Conservation (phyloP, 2,797 vertebrate genomes). For the Megaceryle alcyon region DNA sequence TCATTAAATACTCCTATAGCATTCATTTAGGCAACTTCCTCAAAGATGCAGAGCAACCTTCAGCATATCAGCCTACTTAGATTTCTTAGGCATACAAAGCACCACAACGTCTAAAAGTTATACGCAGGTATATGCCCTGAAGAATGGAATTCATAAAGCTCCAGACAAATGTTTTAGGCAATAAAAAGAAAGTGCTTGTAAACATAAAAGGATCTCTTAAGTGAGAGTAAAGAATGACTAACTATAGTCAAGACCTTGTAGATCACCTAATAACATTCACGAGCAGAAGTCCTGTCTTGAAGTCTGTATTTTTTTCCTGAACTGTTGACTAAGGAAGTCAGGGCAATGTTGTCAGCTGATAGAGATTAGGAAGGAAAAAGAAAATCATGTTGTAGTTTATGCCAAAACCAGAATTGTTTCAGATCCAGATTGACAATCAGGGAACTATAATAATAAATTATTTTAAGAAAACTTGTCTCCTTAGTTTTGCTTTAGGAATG, state of each 20-base stretch:
- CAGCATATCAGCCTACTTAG: not conserved
- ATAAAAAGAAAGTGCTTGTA: not conserved
- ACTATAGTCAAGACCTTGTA: not conserved
- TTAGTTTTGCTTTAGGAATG: not conserved
- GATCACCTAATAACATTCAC: not conserved
- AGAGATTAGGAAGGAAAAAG: not conserved
- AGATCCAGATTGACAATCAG: not conserved
- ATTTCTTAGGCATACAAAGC: not conserved
- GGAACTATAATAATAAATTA: not conserved
- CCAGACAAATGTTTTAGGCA: not conserved
- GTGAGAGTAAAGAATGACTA: not conserved
- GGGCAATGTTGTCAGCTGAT: not conserved
- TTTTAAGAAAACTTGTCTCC: not conserved
- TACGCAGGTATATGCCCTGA: not conserved
- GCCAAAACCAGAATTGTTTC: not conserved
- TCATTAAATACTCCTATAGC: not conserved
- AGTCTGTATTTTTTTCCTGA: not conserved
- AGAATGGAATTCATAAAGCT: not conserved
- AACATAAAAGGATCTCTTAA: not conserved
- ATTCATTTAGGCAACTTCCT: not conserved
- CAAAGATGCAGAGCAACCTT: not conserved
- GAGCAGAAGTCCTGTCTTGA: not conserved
- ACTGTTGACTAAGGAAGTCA: not conserved
- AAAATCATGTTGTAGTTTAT: not conserved
- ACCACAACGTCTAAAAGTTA: not conserved